Conservation (phyloP, 2,888 invertebrate species). For the Coelinius sp. region DNA sequence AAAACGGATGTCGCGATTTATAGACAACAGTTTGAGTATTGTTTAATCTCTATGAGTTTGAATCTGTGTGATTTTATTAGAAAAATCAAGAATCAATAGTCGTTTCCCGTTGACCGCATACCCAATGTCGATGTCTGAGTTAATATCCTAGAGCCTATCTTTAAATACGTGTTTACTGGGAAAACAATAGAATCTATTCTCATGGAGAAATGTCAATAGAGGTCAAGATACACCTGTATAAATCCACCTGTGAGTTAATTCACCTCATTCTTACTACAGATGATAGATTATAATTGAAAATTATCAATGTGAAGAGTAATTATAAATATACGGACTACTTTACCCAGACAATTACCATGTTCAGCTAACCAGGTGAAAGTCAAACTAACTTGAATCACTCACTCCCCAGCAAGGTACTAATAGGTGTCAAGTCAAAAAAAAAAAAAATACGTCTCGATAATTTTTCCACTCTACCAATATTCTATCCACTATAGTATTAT, state of each 20-base stretch:
- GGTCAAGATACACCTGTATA: constrained; percentile 25
- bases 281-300: constrained; percentile 9
- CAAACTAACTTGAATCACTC: constrained; percentile 34
- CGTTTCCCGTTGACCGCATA: constrained; percentile 31
- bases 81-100: background rate
- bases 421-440: constrained; percentile 17
- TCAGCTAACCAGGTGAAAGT: constrained; percentile 48
- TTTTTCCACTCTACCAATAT: background rate
- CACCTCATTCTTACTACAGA: background rate
- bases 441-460: background rate
- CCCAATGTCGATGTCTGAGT: constrained; percentile 47
- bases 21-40: constrained; percentile 20
- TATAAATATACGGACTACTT: constrained; percentile 43
- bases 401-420: no score
- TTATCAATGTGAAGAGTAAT: background rate
- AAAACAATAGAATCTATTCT: constrained; percentile 53
- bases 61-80: background rate
- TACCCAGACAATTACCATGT: constrained; percentile 46
- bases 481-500: background rate
- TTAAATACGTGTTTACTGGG: constrained; percentile 48
- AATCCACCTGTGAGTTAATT: constrained; percentile 12
- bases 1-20: constrained; percentile 49
- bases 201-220: constrained; percentile 43
- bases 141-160: constrained; percentile 55
- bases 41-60: background rate